Percentiles rank a stretch among this genome's conserved stretches.
These are phyloP conservation scores for Mionectes olivaceus DNA, from an alignment of 2,797 vertebrate species.

Conservation along the genomic window DNA sequence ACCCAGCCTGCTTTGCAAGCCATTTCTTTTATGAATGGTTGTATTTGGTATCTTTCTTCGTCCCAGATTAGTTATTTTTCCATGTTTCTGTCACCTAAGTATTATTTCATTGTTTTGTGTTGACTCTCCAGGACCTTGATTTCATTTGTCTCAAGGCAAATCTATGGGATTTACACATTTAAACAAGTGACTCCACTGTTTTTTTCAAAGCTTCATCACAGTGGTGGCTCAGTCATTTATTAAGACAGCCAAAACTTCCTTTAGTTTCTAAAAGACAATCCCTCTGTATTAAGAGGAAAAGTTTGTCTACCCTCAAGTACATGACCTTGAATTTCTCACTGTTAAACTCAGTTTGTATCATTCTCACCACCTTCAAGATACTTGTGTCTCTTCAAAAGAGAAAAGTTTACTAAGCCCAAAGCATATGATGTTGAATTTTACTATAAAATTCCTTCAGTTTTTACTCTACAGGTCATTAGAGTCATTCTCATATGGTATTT, in stretches of 20 bases:
- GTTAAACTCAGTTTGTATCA: not conserved
- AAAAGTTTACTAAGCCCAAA: not conserved
- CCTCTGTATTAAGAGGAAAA: not conserved
- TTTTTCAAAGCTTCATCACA: not conserved
- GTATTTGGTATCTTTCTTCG: not conserved
- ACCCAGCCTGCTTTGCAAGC: not conserved
- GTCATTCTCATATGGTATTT: not conserved
- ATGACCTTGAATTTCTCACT: not conserved
- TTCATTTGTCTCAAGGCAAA: not conserved
- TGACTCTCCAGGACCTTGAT: not conserved
- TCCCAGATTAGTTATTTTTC: not conserved
- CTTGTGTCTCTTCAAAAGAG: not conserved
- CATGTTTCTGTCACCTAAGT: not conserved
- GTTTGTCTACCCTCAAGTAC: not conserved
- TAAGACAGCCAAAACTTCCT: not conserved
- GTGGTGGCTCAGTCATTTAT: not conserved
- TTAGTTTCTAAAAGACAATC: not conserved
- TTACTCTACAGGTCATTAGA: not conserved
- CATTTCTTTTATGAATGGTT: not conserved
- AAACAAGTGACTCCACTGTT: not conserved
- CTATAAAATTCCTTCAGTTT: not conserved
- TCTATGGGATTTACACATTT: not conserved
- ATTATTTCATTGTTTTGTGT: not conserved
- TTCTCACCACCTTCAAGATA: not conserved
- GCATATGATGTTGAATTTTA: not conserved